A percentile compares a stretch with the other conserved stretches of the same genome.
Evolutionary conservation across 2,113 vertebrate species (phyloP).

Genomic region (Scolopax mira): DNA sequence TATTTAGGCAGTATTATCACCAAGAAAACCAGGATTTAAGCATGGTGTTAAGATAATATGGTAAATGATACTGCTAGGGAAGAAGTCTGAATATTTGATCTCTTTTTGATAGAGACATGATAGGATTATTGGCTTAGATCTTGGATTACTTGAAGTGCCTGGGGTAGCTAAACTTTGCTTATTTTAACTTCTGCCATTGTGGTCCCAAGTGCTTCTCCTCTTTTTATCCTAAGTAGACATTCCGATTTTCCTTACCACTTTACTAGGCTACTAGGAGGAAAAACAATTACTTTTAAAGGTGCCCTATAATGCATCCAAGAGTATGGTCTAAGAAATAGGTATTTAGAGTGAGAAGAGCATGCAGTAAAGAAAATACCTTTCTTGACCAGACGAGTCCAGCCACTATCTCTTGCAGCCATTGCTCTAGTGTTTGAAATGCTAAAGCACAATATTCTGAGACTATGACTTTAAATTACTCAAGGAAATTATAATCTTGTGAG

Average conservation of each 20-base stretch:
- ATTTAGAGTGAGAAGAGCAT: neutral
- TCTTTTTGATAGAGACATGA: neutral
- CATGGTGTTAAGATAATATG: neutral
- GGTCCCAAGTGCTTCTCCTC: neutral
- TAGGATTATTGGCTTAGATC: neutral
- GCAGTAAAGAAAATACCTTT: neutral
- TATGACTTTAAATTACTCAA: neutral
- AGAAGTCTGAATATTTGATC: neutral
- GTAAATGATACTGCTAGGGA: neutral
- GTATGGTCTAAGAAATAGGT: neutral
- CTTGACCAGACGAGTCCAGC: neutral
- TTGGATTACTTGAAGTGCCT: neutral
- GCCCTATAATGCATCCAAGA: neutral
- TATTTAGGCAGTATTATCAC: neutral
- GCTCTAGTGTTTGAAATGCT: neutral
- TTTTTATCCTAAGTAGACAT: neutral
- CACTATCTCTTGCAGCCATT: neutral
- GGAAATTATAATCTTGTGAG: neutral
- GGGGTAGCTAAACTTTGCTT: neutral
- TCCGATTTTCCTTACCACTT: neutral
- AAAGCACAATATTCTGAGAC: neutral
- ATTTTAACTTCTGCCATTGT: neutral
- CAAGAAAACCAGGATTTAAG: neutral
- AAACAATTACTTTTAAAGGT: neutral
- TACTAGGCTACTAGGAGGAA: neutral